Percentiles rank a stretch among this genome's conserved stretches.
Conservation (phyloP, 2,113 vertebrate species). For the Camelus bactrianus region DNA sequence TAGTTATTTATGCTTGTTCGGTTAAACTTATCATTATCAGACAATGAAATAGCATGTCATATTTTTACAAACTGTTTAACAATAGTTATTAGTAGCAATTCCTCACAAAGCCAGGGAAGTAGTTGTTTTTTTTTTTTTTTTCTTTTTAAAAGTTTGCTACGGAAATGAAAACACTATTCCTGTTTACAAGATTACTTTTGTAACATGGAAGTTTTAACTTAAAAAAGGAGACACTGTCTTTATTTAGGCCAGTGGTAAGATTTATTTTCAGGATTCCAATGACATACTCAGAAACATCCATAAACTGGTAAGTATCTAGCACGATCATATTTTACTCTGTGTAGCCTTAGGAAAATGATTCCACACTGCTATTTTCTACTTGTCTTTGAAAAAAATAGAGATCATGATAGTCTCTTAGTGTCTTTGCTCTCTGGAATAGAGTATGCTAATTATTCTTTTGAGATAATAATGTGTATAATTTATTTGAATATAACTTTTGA, state of each 20-base stretch:
- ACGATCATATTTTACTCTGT: slow-evolving; percentile 30
- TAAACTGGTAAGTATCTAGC: slow-evolving; percentile 34
- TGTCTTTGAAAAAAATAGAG: slow-evolving; percentile 60
- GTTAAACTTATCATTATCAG: slow-evolving; percentile 29
- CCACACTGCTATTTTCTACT: slow-evolving; percentile 22
- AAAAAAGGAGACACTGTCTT: background rate
- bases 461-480: slow-evolving; percentile 17
- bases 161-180: slow-evolving; percentile 64
- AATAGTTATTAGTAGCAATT: slow-evolving; percentile 61
- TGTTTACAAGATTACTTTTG: slow-evolving; percentile 69
- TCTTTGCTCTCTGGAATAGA: background rate
- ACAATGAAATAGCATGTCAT: slow-evolving; percentile 15
- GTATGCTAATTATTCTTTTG: slow-evolving; percentile 33
- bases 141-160: slow-evolving; percentile 60
- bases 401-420: slow-evolving; percentile 18
- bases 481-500: slow-evolving; percentile 31
- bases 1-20: slow-evolving; percentile 41
- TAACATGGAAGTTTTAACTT: slow-evolving; percentile 27
- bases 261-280: slow-evolving; percentile 57
- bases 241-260: background rate
- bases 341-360: slow-evolving; percentile 47
- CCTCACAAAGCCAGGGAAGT: slow-evolving; percentile 33
- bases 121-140: slow-evolving; percentile 26
- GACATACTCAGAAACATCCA: slow-evolving; percentile 22
- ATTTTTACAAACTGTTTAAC: slow-evolving; percentile 50